Evolutionary conservation across 2,113 vertebrate species (phyloP), one percentile per base, ranked within the genome.

Genomic region (Rana temporaria): DNA sequence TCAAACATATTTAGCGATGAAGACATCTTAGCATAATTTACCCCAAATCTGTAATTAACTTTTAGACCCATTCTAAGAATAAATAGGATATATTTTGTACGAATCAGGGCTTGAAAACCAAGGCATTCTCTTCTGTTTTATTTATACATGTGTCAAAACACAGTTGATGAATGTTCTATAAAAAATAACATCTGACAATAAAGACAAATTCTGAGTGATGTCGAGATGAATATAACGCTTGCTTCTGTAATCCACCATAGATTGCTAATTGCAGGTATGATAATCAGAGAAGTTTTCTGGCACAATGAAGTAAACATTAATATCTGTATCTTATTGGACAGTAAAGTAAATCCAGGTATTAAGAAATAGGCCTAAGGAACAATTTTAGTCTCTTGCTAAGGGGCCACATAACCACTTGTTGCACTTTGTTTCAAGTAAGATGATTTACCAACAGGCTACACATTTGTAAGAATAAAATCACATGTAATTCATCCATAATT

Each of bases 111-210:
- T 19, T 32, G 24, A 17, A 11, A 57, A 72, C 17, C 69, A 57
- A 72, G 56, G 52, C 56, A 30, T 57, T 67, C 15, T 11, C 66
- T 48, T 73, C 70, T 73, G n/a, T 59, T 48, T 59, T 57, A 59
- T 59, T 34, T 57, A 16, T 34, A 73, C 26, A 38, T 57, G 19
- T 74, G 30, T 74, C 56, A 75, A 38, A 62, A 62, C 32, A 75
- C 30, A 11, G 4, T 48, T 20, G 16, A 22, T n/a, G 30, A n/a
- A 6, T 74, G 26, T 22, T 60, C 71, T 74, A 42, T 3, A 16
- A 60, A 60, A 60, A 1, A 30, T 34, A 56, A 22, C 71, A 59
- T 30, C 7, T 74, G 56, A 38, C 19, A 74, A 60, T 57, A 32
- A 19, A 60, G 56, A 74, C 55, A 59, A 19, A 30, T 34, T 34